Conservation (phyloP, 1,140 invertebrate species). For the Callitettix versicolor region DNA sequence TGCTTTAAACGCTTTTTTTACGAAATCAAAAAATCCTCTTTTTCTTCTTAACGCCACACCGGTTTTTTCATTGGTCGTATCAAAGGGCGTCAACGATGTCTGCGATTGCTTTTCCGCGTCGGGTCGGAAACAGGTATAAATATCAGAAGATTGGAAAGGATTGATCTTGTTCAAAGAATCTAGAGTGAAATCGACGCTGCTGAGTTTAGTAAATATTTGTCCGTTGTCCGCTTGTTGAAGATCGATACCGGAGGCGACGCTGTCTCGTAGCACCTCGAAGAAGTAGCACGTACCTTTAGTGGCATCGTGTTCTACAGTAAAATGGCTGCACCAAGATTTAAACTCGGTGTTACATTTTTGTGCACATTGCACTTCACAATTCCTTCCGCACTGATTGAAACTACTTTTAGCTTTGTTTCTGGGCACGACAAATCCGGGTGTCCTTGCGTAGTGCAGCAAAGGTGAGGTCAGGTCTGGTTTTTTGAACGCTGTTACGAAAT, state of each 20-base stretch:
- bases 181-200: slow-evolving; percentile 7
- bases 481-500: slow-evolving; percentile 7
- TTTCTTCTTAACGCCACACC: not conserved
- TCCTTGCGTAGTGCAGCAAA: slow-evolving; percentile 5
- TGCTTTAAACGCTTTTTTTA: slow-evolving; percentile 7
- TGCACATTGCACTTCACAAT: slow-evolving; percentile 8
- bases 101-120: slow-evolving; percentile 1
- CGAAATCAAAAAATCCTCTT: slow-evolving; percentile 7
- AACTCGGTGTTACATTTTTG: slow-evolving; percentile 4
- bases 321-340: slow-evolving; percentile 1
- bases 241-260: not conserved
- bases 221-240: slow-evolving; percentile 1
- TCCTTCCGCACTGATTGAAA: not conserved
- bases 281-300: slow-evolving; percentile 3
- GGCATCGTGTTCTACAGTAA: not conserved
- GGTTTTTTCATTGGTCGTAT: not conserved
- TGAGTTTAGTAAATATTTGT: not conserved
- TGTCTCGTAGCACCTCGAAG: not conserved
- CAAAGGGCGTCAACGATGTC: slow-evolving; percentile 1
- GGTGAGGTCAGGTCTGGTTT: slow-evolving; percentile 5
- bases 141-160: slow-evolving; percentile 7
- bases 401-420: not conserved
- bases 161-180: slow-evolving; percentile 5
- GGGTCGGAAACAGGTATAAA: slow-evolving; percentile 8
- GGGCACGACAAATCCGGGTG: slow-evolving; percentile 3